Conservation (phyloP, 2,797 vertebrate genomes). For the Knipowitschia caucasica region DNA sequence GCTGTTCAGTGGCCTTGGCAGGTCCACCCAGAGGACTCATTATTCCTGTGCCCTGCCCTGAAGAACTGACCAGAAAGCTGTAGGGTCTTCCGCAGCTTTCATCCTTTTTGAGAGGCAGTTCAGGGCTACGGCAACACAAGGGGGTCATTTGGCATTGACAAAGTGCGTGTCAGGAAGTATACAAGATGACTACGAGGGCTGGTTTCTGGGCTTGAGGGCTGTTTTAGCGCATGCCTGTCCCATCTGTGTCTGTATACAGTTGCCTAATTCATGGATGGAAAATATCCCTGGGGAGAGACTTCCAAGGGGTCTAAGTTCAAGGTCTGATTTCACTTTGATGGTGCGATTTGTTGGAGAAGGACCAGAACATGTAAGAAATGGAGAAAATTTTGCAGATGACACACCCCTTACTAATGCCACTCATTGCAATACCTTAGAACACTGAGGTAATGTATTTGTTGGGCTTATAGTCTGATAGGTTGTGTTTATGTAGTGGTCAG, state of each 20-base stretch:
- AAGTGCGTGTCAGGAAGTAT: constrained; percentile 30
- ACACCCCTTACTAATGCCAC: not conserved
- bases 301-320: constrained; percentile 62
- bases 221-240: constrained; percentile 23
- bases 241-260: constrained; percentile 62
- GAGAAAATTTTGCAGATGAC: constrained; percentile 21
- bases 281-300: constrained; percentile 46
- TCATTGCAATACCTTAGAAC: no score
- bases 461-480: no score
- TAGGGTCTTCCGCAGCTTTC: constrained; percentile 59
- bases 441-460: no score
- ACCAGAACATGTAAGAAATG: constrained; percentile 2
- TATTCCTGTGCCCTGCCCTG: constrained; percentile 58
- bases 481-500: no score
- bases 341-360: constrained; percentile 54
- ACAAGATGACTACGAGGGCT: constrained; percentile 26
- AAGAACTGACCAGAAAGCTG: constrained; percentile 49
- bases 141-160: constrained; percentile 31
- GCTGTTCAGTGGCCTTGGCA: constrained; percentile 59
- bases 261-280: constrained; percentile 54
- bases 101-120: constrained; percentile 47
- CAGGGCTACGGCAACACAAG: constrained; percentile 41
- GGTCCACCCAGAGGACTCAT: constrained; percentile 62
- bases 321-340: constrained; percentile 70
- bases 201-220: constrained; percentile 30